Evolutionary conservation across 2,113 vertebrate species (phyloP).

Genomic region (Halcyon malimbica): DNA sequence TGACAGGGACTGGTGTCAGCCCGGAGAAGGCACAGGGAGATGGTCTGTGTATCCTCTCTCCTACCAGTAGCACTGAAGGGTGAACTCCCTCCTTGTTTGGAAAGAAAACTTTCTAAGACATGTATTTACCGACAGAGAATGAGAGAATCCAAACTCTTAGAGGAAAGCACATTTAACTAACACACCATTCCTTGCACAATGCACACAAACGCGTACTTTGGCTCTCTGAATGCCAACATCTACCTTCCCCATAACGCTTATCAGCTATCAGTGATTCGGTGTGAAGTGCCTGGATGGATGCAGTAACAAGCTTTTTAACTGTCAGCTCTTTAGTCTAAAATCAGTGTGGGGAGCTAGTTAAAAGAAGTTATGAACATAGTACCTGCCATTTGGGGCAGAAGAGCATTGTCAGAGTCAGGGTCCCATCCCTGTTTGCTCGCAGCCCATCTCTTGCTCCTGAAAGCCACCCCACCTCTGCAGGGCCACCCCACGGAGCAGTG

Average conservation of each 20-base stretch:
- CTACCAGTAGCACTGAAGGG: neutral
- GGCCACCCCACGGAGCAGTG: accelerated
- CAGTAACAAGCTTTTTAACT: neutral
- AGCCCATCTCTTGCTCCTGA: neutral
- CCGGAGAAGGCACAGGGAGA: neutral
- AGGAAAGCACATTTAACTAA: conserved; percentile 5
- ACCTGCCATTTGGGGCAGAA: neutral
- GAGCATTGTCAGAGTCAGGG: neutral
- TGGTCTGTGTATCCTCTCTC: neutral
- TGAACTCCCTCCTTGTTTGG: neutral
- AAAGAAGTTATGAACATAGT: neutral
- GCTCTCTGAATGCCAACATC: neutral
- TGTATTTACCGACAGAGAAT: neutral
- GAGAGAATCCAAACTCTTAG: neutral
- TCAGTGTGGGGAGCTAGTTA: neutral
- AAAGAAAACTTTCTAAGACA: neutral
- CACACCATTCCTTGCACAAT: neutral
- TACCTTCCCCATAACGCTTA: neutral
- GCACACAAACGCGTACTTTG: neutral
- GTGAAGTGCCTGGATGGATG: neutral
- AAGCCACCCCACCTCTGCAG: neutral
- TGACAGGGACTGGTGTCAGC: neutral
- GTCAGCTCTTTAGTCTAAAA: neutral
- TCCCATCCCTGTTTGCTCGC: neutral
- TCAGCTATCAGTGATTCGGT: neutral